A percentile compares a stretch with the other conserved stretches of the same genome.
Conservation (phyloP, 2,888 invertebrate species). For the Adineta ricciae region DNA sequence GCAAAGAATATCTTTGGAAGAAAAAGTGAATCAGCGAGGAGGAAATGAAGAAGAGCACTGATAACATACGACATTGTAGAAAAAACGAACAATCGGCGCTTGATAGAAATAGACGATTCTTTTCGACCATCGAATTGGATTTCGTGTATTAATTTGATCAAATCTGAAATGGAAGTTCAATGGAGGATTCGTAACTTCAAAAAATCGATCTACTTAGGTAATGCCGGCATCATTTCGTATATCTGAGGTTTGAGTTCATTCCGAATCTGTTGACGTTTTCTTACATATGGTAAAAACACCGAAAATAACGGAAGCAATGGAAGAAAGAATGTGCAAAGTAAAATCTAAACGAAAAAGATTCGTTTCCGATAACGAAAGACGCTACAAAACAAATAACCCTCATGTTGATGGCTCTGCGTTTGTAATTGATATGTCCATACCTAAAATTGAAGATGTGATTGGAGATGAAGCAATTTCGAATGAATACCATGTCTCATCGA, state of each 20-base stretch:
- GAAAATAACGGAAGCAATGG: not conserved
- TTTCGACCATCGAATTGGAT: not conserved
- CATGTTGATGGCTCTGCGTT: not conserved
- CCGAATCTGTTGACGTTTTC: not conserved
- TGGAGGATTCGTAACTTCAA: no score
- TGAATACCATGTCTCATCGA: not conserved
- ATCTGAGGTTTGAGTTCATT: no score
- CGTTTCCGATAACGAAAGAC: not conserved
- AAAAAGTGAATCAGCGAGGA: not conserved
- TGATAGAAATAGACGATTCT: not conserved
- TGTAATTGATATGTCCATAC: not conserved
- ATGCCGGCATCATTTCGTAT: not conserved
- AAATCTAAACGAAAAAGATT: not conserved
- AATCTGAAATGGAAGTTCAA: not conserved
- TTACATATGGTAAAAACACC: not conserved
- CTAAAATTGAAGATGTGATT: not conserved
- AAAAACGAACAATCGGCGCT: not conserved
- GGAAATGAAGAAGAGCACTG: no score
- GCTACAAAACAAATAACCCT: not conserved
- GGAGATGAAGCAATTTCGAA: not conserved
- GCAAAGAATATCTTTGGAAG: not conserved
- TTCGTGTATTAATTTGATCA: not conserved
- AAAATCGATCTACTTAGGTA: not conserved
- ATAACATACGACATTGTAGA: not conserved
- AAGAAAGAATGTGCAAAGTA: not conserved